Evolutionary conservation across 1,140 invertebrate species (phyloP).

Genomic region (Platorchestia sp.): DNA sequence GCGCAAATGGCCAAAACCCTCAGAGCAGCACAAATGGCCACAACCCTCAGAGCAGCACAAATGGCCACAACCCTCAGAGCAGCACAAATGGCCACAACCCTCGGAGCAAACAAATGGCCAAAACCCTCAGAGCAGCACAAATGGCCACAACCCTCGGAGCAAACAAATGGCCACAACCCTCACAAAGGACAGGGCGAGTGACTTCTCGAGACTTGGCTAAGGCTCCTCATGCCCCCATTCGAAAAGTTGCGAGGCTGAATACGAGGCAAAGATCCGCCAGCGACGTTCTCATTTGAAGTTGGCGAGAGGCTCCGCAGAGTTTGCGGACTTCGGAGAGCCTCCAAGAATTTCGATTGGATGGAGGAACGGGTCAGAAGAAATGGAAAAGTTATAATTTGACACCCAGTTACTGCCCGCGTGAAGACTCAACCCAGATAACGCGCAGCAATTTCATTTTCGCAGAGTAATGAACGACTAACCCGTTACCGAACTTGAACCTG

Average conservation of each 20-base stretch:
- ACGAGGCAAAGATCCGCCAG: neutral
- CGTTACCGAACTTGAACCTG: neutral
- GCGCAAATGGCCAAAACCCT: too few species aligned
- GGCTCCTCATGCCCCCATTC: neutral
- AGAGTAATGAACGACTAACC: neutral
- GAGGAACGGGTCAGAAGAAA: neutral
- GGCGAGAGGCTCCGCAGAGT: neutral
- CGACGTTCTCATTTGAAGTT: neutral
- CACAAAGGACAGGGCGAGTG: neutral
- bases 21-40: too few species aligned
- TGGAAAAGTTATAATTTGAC: constrained; percentile 1
- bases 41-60: too few species aligned
- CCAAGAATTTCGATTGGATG: neutral
- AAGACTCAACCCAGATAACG: neutral
- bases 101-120: too few species aligned
- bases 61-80: too few species aligned
- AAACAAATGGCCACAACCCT: neutral
- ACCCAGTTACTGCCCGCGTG: neutral
- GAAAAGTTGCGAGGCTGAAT: neutral
- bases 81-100: too few species aligned
- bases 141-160: too few species aligned
- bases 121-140: too few species aligned
- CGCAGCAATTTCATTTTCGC: neutral
- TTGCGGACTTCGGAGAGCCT: neutral
- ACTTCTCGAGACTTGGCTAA: neutral